Percentiles rank a stretch among this genome's conserved stretches.
phyloP scores from a whole-genome alignment of 2,888 invertebrate genomes.

The Drosophila dives region DNA sequence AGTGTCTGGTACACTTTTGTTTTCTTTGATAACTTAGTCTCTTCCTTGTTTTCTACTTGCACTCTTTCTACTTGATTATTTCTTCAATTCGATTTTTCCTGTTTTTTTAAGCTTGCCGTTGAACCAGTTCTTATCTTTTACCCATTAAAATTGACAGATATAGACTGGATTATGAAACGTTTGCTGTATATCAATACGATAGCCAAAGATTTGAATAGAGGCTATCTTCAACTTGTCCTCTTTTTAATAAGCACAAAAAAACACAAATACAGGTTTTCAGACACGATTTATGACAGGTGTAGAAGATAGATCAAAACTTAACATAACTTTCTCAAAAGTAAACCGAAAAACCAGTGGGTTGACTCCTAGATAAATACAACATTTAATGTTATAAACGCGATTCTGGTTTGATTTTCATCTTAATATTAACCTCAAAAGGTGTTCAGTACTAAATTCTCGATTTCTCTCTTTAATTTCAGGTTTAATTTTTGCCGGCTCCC shows the following conservation, averaged over 20 bases:
- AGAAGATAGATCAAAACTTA: neutral
- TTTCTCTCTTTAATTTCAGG: slow-evolving; percentile 85
- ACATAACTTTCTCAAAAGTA: neutral
- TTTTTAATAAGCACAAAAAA: neutral
- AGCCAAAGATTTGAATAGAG: neutral
- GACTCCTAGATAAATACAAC: neutral
- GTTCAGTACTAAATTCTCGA: neutral
- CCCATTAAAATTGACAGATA: neutral
- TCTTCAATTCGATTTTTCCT: slow-evolving; percentile 19
- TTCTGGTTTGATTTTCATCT: neutral
- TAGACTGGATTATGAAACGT: neutral
- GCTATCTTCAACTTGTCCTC: neutral
- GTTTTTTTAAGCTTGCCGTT: slow-evolving; percentile 44
- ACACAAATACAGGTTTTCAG: neutral
- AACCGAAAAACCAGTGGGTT: neutral
- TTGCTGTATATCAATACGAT: neutral
- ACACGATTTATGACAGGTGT: neutral
- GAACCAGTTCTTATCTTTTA: slow-evolving; percentile 15
- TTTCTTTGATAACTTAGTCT: slow-evolving; percentile 72
- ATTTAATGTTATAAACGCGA: neutral
- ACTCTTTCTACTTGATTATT: slow-evolving; percentile 37
- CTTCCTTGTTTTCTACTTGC: slow-evolving; percentile 49
- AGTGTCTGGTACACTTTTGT: slow-evolving; percentile 77
- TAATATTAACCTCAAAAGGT: neutral
- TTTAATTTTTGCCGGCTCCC: slow-evolving; percentile 93